These are phyloP conservation scores for Agonopterix arenella DNA, from an alignment of 2,888 invertebrate species.

Conservation along the genomic window DNA sequence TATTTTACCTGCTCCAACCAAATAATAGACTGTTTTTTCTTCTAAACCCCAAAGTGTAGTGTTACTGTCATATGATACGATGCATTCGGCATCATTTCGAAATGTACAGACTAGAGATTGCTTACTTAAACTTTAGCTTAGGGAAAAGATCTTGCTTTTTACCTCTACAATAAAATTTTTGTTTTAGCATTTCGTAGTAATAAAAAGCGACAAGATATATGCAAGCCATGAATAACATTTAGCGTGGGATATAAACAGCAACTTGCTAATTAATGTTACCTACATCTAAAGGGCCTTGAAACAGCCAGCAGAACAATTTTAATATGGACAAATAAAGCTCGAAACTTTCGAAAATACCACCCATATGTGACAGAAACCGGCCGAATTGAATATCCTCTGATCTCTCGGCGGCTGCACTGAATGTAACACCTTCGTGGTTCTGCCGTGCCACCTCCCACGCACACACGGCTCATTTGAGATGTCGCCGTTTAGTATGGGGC, in stretches of 20 bases:
- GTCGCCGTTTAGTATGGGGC: conserved; percentile 27
- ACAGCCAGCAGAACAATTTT: not conserved
- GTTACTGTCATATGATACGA: conserved; percentile 43
- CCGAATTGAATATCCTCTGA: conserved; percentile 13
- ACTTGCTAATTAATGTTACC: conserved; percentile 14
- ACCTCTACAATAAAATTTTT: too few relatives aligned
- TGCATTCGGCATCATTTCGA: too few relatives aligned
- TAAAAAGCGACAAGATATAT: too few relatives aligned
- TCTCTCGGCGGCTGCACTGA: conserved; percentile 7
- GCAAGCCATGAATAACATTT: not conserved
- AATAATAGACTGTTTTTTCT: conserved; percentile 48
- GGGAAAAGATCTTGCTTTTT: too few relatives aligned
- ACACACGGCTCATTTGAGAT: conserved; percentile 33
- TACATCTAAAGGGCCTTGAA: conserved; percentile 15
- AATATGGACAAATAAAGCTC: conserved; percentile 7
- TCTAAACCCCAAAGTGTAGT: conserved; percentile 27
- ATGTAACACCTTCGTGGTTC: conserved; percentile 19
- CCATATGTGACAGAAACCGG: conserved; percentile 16
- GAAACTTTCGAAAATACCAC: conserved; percentile 26
- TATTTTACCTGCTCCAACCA: conserved; percentile 55
- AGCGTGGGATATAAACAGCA: conserved; percentile 6
- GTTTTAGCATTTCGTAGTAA: too few relatives aligned
- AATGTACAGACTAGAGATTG: too few relatives aligned
- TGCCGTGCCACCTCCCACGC: conserved; percentile 35
- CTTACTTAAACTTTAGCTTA: too few relatives aligned